Evolutionary conservation across 2,113 vertebrate genomes (phyloP), one percentile per base, ranked within the genome.

Genomic region (Athene cunicularia): DNA sequence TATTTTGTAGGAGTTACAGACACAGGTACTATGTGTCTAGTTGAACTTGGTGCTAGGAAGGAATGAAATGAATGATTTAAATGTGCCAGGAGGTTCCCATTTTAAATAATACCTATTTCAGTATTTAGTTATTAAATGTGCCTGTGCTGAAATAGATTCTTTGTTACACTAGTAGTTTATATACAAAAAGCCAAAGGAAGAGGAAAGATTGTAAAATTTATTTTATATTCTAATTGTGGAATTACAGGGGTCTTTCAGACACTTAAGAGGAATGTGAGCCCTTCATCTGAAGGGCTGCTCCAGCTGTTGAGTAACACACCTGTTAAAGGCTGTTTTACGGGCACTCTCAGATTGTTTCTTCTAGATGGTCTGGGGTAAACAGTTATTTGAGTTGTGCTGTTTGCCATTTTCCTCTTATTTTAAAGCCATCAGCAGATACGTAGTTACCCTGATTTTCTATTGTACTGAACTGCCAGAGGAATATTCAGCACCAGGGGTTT

Each of bases 351-450:
- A 9, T 77, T 71, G 24, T 43, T 88, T 50, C 60, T 72, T 74
- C 45, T 28, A 35, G 72, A 0, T 26, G 6, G 2, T 33, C 30
- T n/a, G 17, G 14, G 8, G 6, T 56, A 35, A 56, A 55, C 5
- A 14, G 8, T 49, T 47, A 24, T 53, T 33, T 52, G 32, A 56
- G 33, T 47, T 59, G 14, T 52, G 30, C 16, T 41, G 10, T 62
- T 95, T 70, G 22, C 12, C 60, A 60, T 6, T 63, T 88, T 80
- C 80, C n/a, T 73, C 20, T 82, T 67, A 19, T 27, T 82, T 80
- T 50, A 89, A 89, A 59, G 20, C 9, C n/a, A 16, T 87, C 60
- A 49, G 17, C 30, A 50, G 35, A 41, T 32, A 12, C 4, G 0
- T 64, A 50, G 53, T 45, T 89, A 58, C 20, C 6, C 20, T 50